Evolutionary conservation across 2,797 vertebrate species (phyloP), one percentile per base, ranked within the genome.

Genomic region (Sphenodon punctatus): DNA sequence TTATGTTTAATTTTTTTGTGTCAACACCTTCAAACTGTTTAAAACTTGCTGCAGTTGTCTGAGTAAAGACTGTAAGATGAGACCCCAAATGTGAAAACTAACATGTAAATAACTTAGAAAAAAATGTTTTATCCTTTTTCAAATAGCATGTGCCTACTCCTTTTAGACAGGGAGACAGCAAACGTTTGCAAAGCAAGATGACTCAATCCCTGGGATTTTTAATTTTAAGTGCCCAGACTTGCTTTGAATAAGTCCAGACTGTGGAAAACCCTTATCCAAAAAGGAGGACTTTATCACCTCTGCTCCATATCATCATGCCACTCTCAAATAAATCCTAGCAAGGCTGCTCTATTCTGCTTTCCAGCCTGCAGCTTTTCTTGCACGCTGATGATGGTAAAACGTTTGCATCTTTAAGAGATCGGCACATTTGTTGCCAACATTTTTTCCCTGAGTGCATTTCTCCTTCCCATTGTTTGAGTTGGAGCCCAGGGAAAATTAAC

Each of bases 301-400:
- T 34, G 39, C 88, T 94, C 90, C 91, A 93, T 88, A 61, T 92
- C 90, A 93, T 82, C 75, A 72, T 32, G 45, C 80, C 83, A 58
- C 49, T 89, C 91, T 90, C 76, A 89, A 83, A 91, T 87, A 89
- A 83, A 91, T 87, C 82, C 73, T 75, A 88, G 72, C 76, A 93
- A 90, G 72, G 71, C 30, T 25, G 45, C 45, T 22, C 30, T 23
- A 27, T 12, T 30, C 23, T 8, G 8, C 83, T 82, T 87, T 82
- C 60, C 65, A 67, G 84, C 69, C 67, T 76, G 72, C 25, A 78
- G 34, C 10, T 79, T 85, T 90, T 69, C 71, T 68, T 59, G 48
- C 41, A 25, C 45, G 80, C 49, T 12, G 9, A 66, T n/a, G n/a
- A n/a, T n/a, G n/a, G n/a, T 68, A 65, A 75, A 75, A 10, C 1